Conservation (phyloP, 2,797 vertebrate genomes). For the Myripristis jacobus region DNA sequence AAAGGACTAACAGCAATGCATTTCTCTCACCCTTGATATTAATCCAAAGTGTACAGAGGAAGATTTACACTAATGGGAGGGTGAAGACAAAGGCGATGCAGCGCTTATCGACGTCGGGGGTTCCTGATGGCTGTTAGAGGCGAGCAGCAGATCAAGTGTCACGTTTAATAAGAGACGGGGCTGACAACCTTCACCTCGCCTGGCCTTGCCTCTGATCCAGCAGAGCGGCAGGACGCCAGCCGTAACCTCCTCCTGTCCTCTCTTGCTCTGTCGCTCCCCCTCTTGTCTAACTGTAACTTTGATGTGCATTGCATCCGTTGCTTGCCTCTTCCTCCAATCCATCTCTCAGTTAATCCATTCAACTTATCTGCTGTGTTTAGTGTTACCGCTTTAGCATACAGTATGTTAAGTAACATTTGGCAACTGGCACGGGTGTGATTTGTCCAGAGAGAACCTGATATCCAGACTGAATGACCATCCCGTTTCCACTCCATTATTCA, state of each 20-base stretch:
- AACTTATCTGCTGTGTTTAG: no score
- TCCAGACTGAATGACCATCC: no score
- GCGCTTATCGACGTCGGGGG: constrained; percentile 40
- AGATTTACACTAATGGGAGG: background rate
- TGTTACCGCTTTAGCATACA: no score
- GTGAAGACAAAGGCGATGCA: background rate
- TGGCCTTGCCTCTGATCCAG: constrained; percentile 8
- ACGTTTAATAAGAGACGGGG: constrained; percentile 28
- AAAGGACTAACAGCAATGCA: background rate
- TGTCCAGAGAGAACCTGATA: no score
- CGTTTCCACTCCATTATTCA: no score
- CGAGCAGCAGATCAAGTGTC: constrained; percentile 45
- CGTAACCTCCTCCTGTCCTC: background rate
- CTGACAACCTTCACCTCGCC: constrained; percentile 23
- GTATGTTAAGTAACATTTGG: no score
- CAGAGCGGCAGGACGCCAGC: background rate
- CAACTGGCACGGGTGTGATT: no score
- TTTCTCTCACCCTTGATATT: background rate
- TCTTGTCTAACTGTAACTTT: background rate
- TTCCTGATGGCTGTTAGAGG: constrained; percentile 51
- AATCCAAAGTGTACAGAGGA: background rate
- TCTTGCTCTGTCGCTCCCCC: constrained; percentile 9
- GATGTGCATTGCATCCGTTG: no score
- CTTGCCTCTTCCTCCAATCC: background rate
- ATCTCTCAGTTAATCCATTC: no score